These are phyloP conservation scores for Cantharis lateralis DNA, from an alignment of 2,888 invertebrate species.

Conservation along the genomic window DNA sequence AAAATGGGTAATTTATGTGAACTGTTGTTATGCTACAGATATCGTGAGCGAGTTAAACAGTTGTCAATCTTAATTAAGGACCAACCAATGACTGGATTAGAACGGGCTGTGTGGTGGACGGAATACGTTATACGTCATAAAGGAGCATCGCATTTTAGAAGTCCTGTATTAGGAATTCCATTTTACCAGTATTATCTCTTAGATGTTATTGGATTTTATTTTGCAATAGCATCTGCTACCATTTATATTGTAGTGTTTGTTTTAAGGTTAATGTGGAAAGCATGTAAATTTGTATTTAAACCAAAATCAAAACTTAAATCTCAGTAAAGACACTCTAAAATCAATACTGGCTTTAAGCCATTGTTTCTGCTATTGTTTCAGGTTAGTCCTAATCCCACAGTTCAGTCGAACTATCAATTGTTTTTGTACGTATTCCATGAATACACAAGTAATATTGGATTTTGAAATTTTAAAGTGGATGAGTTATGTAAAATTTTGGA, in stretches of 20 bases:
- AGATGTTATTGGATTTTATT: not conserved
- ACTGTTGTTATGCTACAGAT: not conserved
- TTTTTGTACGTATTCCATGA: too few relatives aligned
- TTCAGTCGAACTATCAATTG: too few relatives aligned
- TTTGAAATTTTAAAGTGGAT: not conserved
- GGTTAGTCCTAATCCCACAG: too few relatives aligned
- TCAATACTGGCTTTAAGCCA: too few relatives aligned
- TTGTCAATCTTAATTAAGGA: not conserved
- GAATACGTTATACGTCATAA: not conserved
- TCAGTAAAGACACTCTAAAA: too few relatives aligned
- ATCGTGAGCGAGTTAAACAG: not conserved
- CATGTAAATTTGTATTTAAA: too few relatives aligned
- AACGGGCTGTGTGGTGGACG: not conserved
- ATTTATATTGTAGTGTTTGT: not conserved
- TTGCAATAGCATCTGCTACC: not conserved
- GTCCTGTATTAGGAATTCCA: not conserved
- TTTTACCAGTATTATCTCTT: not conserved
- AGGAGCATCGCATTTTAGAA: not conserved
- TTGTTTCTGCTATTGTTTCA: too few relatives aligned
- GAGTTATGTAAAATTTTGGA: too few relatives aligned
- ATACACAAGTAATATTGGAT: too few relatives aligned
- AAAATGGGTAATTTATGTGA: too few relatives aligned
- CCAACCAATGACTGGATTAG: not conserved
- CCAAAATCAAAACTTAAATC: too few relatives aligned
- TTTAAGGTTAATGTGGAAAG: not conserved